Evolutionary conservation across 2,113 vertebrate species (phyloP).

Genomic region (Myiagra hebetior): DNA sequence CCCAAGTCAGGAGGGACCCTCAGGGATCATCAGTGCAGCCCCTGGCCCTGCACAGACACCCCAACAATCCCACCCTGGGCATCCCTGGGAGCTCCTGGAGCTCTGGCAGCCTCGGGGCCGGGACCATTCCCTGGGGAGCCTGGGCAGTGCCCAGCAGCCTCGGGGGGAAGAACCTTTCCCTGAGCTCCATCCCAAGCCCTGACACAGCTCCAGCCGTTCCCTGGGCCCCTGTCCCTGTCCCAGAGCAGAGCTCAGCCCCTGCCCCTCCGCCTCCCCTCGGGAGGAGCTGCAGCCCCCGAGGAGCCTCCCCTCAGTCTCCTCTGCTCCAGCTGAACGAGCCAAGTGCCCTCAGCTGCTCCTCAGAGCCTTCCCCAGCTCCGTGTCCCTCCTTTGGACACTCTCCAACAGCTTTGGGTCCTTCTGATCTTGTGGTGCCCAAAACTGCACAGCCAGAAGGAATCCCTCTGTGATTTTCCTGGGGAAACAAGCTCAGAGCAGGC

Average conservation of each 20-base stretch:
- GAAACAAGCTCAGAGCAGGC: background rate
- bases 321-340: background rate
- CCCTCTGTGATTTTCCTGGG: background rate
- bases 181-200: background rate
- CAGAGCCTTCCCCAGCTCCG: background rate
- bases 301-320: background rate
- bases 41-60: background rate
- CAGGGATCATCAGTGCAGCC: fast-evolving
- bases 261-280: background rate
- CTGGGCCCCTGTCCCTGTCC: background rate
- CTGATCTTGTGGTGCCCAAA: background rate
- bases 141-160: background rate
- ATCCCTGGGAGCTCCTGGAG: background rate
- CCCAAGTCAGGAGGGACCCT: fast-evolving
- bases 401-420: background rate
- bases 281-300: too few relatives aligned
- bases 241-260: background rate
- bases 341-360: background rate
- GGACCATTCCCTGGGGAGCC: background rate
- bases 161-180: background rate
- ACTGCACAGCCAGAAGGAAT: background rate
- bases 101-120: background rate
- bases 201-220: background rate
- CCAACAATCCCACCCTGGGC: background rate
- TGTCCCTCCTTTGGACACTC: background rate